phyloP scores from a whole-genome alignment of 2,797 vertebrate genomes.

The Phalanger gymnotis region DNA sequence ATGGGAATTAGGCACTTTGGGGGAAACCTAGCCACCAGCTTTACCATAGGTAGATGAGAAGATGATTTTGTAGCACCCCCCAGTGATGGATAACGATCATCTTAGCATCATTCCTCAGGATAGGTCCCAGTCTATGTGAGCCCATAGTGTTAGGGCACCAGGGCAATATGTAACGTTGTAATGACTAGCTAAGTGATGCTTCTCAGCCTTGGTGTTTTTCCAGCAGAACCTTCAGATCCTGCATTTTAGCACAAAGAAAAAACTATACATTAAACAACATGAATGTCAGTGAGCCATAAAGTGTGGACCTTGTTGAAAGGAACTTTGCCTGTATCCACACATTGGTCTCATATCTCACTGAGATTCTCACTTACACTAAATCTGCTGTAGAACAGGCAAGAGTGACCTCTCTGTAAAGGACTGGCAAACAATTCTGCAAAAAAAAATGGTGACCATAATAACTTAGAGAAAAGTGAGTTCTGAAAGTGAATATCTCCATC shows the following conservation, averaged over 20 bases:
- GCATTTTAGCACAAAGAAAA: background rate
- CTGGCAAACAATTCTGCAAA: too few species aligned
- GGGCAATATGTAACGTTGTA: background rate
- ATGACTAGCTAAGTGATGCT: background rate
- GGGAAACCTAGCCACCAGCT: background rate
- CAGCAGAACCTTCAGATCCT: background rate
- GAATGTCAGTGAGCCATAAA: background rate
- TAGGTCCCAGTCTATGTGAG: too few species aligned
- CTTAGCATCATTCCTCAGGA: background rate
- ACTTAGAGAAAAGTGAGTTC: background rate
- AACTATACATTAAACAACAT: background rate
- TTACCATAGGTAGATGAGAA: background rate
- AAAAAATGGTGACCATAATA: background rate
- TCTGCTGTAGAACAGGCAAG: background rate
- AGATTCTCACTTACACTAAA: background rate
- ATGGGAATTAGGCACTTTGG: background rate
- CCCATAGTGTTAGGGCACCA: too few species aligned
- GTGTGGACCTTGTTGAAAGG: background rate
- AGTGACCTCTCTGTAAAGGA: background rate
- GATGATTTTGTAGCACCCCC: background rate
- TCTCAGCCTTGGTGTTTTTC: background rate
- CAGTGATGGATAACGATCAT: background rate
- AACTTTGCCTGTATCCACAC: background rate
- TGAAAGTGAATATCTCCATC: background rate
- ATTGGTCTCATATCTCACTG: background rate